phyloP scores from a whole-genome alignment of 2,797 vertebrate species.

The Pantherophis alleghaniensis region DNA sequence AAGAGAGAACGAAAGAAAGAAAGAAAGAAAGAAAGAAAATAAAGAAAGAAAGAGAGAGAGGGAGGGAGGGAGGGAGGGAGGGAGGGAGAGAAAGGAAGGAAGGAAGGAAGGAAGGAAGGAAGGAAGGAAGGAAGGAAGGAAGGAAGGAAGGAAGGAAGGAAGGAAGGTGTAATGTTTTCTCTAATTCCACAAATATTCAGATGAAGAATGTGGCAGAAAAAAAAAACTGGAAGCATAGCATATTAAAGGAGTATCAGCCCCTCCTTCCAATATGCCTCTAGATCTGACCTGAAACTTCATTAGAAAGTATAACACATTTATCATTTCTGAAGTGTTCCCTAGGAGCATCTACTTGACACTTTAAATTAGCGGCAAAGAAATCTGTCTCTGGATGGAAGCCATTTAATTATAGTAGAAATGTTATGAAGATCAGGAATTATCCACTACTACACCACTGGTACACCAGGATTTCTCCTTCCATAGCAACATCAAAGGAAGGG shows the following conservation, averaged over 20 bases:
- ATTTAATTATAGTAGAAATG: conserved; percentile 12
- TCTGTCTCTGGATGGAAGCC: conserved; percentile 22
- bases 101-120: no score
- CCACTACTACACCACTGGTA: conserved; percentile 13
- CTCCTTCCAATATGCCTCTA: background rate
- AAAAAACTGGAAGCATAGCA: background rate
- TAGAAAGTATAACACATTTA: conserved; percentile 27
- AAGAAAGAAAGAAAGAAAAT: background rate
- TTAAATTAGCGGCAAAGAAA: conserved; percentile 32
- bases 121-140: no score
- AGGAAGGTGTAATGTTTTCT: background rate
- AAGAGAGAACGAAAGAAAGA: no score
- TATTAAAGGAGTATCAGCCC: background rate
- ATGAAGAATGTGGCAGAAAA: background rate
- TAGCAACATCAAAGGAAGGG: conserved; percentile 43
- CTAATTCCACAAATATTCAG: background rate
- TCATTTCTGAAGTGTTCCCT: conserved; percentile 36
- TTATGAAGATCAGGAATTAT: conserved; percentile 13
- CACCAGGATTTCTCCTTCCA: conserved; percentile 18
- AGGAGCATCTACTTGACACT: conserved; percentile 23
- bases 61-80: no score
- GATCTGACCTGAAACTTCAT: background rate
- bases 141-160: no score
- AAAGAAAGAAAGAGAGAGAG: no score
- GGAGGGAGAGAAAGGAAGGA: no score